Base-by-base conservation (phyloP, 2,888 invertebrate species). In the Apodemia mormo region DNA sequence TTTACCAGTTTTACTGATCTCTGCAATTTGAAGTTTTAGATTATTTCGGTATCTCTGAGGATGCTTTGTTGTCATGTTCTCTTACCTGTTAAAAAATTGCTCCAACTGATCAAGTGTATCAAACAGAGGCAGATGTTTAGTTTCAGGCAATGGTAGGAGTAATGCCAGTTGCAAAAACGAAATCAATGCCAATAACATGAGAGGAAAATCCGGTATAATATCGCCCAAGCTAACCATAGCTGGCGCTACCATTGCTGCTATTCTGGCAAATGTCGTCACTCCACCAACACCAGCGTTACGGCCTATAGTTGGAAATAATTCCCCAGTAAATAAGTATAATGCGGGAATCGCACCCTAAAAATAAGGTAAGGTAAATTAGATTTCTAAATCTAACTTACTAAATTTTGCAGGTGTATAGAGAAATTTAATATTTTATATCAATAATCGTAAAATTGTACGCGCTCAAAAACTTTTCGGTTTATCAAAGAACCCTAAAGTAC, bases 261-360 rank as follows among this genome's bases (percentile, higher is more conserved):
- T 87, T 73, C 97, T 94, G 2, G 96, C 96, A 78, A 96, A 96
- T 88, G 96, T 96, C 0, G 96, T 95, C 66, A 96, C 96, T 1
- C 95, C 94, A 10, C 97, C 96, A 66, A 97, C 94, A 1, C 96
- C 97, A 22, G 95, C 95, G 80, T 97, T 97, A 29, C 97, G 92
- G 3, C 96, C 94, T 22, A 96, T 93, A 0, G 97, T 97, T 10
- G 97, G 97, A 80, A 95, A 97, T 52, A 97, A 84, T 85, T 97
- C 97, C 0, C 96, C 96, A 10, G 96, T 95, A 82, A 95, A 96
- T 29, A 97, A 92, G 82, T 96, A 97, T 70, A 96, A 87, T 0
- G 95, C 88, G 68, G 93, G 90, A 72, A 93, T 84, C 0, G 94
- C 89, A 10, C 95, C 91, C 95, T 95, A 58, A 58, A 58, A 58